A percentile compares a stretch with the other conserved stretches of the same genome.
phyloP scores from a whole-genome alignment of 2,113 vertebrate species.

The Pogonocichla stellata region DNA sequence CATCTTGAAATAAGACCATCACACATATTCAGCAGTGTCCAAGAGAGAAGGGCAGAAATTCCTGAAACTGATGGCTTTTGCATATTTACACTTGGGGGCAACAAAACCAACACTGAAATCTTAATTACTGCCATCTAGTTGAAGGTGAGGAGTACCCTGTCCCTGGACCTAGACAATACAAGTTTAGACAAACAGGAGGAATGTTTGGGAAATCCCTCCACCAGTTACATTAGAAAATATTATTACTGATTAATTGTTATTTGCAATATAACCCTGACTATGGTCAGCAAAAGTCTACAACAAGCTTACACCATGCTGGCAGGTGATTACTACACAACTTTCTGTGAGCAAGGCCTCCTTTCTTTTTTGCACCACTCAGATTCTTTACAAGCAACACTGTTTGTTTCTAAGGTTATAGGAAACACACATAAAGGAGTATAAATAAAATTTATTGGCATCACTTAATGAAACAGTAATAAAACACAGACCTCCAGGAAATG shows the following conservation, averaged over 20 bases:
- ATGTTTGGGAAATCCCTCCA: not conserved
- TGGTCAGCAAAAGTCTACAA: not conserved
- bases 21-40: not conserved
- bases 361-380: not conserved
- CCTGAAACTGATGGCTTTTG: not conserved
- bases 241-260: not conserved
- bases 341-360: not conserved
- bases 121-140: not conserved
- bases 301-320: not conserved
- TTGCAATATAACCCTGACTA: not conserved
- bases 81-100: not conserved
- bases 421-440: not conserved
- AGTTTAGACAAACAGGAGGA: not conserved
- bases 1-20: not conserved
- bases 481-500: not conserved
- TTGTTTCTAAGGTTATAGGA: not conserved
- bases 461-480: constrained; percentile 1
- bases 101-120: not conserved
- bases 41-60: not conserved
- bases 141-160: not conserved
- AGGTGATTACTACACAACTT: not conserved
- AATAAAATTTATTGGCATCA: not conserved
- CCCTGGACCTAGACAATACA: not conserved
- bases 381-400: not conserved
- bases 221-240: not conserved